Base-by-base conservation (phyloP, 53 echinoderm and acorn worm species). In the Antedon mediterranea region DNA sequence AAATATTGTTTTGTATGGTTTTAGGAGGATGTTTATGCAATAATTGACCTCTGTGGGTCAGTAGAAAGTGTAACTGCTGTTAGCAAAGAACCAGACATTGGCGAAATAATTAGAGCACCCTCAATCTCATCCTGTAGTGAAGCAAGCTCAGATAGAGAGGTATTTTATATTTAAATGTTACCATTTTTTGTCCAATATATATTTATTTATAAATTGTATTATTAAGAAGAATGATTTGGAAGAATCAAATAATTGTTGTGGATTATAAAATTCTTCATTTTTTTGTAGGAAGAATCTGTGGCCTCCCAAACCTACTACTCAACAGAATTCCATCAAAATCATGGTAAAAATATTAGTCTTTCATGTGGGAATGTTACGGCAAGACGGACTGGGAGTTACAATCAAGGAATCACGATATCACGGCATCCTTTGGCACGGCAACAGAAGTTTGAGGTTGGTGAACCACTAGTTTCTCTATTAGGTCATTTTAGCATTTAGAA, bases 71-170 rank as follows among this genome's bases (percentile, higher is more conserved):
- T 97, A 33, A 84, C 86, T 9, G 76, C 92, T 18, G 86, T 82
- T 34, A 97, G 97, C 71, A 28, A 81, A 18, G 91, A 91, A 81
- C 88, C 86, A n/a, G 57, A 57, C 23, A 26, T 57, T 57, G 7
- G 11, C 23, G 57, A 57, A 57, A 57, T 57, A 6, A 78, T 90
- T 29, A 85, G 86, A 72, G 81, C 97, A n/a, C 97, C 97, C 28
- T 97, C 97, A 11, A 88, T 97, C 26, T 89, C 92, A 43, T 89
- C 89, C 28, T 87, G 78, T 43, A 91, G 91, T 28, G 92, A 87
- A 28, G 85, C 82, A 5, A 90, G 91, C 26, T 86, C 89, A 32
- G 89, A 88, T 73, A 85, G 79, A 74, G 97, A 97, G 92, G 97
- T 92, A 83, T n/a, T n/a, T n/a, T n/a, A n/a, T n/a, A n/a, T n/a